Evolutionary conservation across 2,113 vertebrate genomes (phyloP).

Genomic region (Fukomys damarensis): DNA sequence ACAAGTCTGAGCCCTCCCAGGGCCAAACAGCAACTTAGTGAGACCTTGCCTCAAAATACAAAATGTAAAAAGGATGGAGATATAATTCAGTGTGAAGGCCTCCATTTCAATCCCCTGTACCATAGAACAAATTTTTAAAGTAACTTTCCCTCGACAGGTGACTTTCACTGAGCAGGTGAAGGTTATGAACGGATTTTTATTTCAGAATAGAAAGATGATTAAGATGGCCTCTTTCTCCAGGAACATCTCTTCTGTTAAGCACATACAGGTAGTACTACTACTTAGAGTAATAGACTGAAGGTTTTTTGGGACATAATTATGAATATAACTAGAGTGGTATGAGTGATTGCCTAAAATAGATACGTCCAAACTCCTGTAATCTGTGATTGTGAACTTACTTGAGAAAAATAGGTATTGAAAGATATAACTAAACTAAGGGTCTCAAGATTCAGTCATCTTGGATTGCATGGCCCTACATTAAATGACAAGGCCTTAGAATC

Average conservation of each 20-base stretch:
- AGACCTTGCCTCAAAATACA: not conserved
- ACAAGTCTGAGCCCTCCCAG: not conserved
- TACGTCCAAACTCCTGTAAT: not conserved
- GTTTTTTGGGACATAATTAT: not conserved
- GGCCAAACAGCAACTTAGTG: not conserved
- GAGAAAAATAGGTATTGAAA: not conserved
- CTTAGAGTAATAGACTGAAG: not conserved
- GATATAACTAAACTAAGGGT: not conserved
- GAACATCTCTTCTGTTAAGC: not conserved
- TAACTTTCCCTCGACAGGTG: not conserved
- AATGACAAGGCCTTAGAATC: not conserved
- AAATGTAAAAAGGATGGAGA: not conserved
- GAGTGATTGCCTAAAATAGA: not conserved
- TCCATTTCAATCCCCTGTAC: not conserved
- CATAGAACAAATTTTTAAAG: not conserved
- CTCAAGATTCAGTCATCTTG: not conserved
- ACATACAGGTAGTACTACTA: not conserved
- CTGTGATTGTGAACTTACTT: not conserved
- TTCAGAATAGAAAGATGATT: not conserved
- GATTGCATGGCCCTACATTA: not conserved
- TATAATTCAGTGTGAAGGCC: not conserved
- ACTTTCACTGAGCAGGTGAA: not conserved
- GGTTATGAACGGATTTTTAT: not conserved
- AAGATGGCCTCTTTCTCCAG: not conserved
- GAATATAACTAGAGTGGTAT: not conserved